phyloP scores from a whole-genome alignment of 53 echinoderm and acorn worm genomes.

The Echinometra lucunter region DNA sequence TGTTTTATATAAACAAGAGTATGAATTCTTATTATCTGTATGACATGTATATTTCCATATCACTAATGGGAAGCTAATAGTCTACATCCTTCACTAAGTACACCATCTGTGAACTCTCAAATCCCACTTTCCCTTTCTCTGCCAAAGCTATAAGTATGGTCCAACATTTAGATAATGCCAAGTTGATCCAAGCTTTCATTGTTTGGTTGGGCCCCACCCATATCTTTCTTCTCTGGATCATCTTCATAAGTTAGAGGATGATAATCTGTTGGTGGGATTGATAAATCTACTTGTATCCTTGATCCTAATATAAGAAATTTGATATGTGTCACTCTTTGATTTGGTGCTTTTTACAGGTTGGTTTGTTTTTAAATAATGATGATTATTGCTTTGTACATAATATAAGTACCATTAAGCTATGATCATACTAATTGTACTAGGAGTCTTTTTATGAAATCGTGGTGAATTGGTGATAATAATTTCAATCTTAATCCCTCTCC shows the following conservation, averaged over 20 bases:
- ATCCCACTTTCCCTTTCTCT: conserved; percentile 10
- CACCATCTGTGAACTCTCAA: background rate
- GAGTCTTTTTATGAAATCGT: too few relatives aligned
- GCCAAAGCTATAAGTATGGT: background rate
- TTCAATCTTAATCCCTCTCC: too few relatives aligned
- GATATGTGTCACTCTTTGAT: background rate
- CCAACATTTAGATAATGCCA: conserved; percentile 39
- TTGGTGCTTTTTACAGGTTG: too few relatives aligned
- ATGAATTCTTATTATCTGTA: background rate
- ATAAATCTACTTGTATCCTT: background rate
- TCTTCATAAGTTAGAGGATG: conserved; percentile 12
- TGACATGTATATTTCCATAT: background rate
- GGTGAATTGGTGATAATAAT: too few relatives aligned
- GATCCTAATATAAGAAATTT: background rate
- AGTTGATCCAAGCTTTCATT: conserved; percentile 56
- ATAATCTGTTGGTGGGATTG: background rate
- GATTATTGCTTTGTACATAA: too few relatives aligned
- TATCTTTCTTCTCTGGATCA: background rate
- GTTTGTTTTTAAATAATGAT: too few relatives aligned
- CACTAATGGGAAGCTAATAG: conserved; percentile 14
- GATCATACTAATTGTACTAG: too few relatives aligned
- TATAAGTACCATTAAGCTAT: too few relatives aligned
- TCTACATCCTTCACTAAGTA: background rate
- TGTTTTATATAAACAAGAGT: background rate
- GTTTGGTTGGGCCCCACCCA: conserved; percentile 45